Base-by-base conservation (phyloP, 2,888 invertebrate species). In the Hoplodrina blanda region DNA sequence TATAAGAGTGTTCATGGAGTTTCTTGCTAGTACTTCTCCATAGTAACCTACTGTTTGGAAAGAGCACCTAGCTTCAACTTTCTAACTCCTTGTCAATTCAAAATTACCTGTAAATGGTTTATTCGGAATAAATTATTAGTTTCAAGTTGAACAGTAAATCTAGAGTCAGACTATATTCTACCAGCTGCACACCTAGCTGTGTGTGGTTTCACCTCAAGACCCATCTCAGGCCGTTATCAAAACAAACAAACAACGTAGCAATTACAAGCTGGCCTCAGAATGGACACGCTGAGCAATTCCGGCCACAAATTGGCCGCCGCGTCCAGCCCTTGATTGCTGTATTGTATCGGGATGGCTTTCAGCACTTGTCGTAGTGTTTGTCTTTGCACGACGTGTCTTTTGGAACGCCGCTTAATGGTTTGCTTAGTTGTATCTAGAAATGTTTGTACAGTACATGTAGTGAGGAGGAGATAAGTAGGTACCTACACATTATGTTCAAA, bases 231-330 rank as follows among this genome's bases (percentile, higher is more conserved):
- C 55, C 53, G 71, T 78, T 75, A 75, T 80, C 66, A 75, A 76
- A 84, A 84, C 76, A 80, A 80, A 71, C 84, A 78, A 82, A 76
- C 78, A 78, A 75, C 76, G 69, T 57, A 71, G 72, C 84, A 82
- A 82, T 84, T 84, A 84, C 75, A 54, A 30, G 37, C 55, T 52
- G 50, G 64, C 60, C 68, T 56, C 63, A 65, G 65, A 59, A 66
- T n/a, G 57, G 69, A 65, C 56, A 63, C 65, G 62, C 68, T 72
- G 77, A 72, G 75, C 80, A 78, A 79, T 84, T 73, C 69, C 69
- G 64, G 49, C 69, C 85, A 64, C 85, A 84, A 84, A 85, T 85
- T 84, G 84, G 76, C 83, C 72, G 61, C 72, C 57, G 64, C 66
- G 62, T 73, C 69, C 72, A 73, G 65, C 17, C 64, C 72, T 77